These are phyloP conservation scores for Fringilla coelebs DNA, from an alignment of 2,797 vertebrate genomes.

Conservation along the genomic window DNA sequence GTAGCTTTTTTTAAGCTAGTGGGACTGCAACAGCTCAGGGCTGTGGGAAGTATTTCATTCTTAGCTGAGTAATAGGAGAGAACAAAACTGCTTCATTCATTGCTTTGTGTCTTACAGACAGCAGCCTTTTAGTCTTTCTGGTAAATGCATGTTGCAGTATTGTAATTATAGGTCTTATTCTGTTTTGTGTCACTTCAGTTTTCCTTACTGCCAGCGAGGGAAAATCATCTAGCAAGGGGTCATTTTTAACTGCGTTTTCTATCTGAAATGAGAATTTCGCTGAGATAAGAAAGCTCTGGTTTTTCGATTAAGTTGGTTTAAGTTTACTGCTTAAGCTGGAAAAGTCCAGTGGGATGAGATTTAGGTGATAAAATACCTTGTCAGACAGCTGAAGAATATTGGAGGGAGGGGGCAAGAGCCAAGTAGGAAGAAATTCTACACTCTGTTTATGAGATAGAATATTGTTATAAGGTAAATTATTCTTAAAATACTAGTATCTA, in stretches of 20 bases:
- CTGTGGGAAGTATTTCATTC: background rate
- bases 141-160: background rate
- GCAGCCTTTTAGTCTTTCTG: background rate
- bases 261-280: background rate
- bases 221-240: background rate
- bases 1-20: conserved; percentile 8
- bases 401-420: background rate
- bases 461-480: background rate
- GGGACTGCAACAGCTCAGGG: background rate
- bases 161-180: background rate
- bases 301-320: background rate
- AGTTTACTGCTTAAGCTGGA: background rate
- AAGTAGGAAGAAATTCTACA: background rate
- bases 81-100: background rate
- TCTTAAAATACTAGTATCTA: background rate
- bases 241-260: background rate
- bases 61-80: background rate
- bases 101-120: background rate
- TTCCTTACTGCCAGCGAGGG: background rate
- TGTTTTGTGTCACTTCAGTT: background rate
- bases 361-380: conserved; percentile 13
- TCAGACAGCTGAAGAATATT: background rate
- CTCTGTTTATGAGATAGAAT: background rate
- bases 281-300: background rate
- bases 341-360: background rate